Conservation (phyloP, 2,797 vertebrate genomes). For the Pipistrellus pipistrellus region DNA sequence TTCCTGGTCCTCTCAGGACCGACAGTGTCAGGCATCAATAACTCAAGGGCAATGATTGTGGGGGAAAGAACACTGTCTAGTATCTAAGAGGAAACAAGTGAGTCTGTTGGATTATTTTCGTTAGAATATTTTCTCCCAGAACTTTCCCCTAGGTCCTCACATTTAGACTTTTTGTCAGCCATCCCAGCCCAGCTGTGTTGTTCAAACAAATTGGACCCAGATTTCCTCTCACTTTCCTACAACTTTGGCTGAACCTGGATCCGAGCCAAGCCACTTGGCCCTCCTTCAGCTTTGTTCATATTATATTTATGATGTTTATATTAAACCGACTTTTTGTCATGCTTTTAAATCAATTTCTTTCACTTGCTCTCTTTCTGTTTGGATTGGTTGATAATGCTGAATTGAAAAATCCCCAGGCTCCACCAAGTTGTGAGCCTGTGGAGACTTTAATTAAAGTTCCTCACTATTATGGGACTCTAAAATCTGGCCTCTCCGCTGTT, state of each 20-base stretch:
- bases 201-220: conserved; percentile 77
- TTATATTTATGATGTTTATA: conserved; percentile 90
- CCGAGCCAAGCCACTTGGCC: conserved; percentile 86
- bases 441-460: conserved; percentile 89
- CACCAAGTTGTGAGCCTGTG: conserved; percentile 85
- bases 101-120: conserved; percentile 8
- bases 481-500: conserved; percentile 77
- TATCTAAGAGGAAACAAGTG: not conserved
- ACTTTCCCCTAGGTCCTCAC: conserved; percentile 45
- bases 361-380: conserved; percentile 85
- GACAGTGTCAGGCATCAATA: not conserved
- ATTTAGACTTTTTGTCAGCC: conserved; percentile 68
- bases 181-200: conserved; percentile 58
- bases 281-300: conserved; percentile 86
- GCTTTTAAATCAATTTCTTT: conserved; percentile 86
- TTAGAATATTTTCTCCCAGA: conserved; percentile 41
- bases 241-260: conserved; percentile 83
- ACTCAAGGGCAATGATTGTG: not conserved
- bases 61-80: not conserved
- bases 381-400: conserved; percentile 83
- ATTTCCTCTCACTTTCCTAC: conserved; percentile 83
- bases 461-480: conserved; percentile 80
- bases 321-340: conserved; percentile 87
- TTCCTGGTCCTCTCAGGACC: not conserved
- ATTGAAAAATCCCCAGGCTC: conserved; percentile 86